phyloP scores from a whole-genome alignment of 2,113 vertebrate species.

The Meles meles region DNA sequence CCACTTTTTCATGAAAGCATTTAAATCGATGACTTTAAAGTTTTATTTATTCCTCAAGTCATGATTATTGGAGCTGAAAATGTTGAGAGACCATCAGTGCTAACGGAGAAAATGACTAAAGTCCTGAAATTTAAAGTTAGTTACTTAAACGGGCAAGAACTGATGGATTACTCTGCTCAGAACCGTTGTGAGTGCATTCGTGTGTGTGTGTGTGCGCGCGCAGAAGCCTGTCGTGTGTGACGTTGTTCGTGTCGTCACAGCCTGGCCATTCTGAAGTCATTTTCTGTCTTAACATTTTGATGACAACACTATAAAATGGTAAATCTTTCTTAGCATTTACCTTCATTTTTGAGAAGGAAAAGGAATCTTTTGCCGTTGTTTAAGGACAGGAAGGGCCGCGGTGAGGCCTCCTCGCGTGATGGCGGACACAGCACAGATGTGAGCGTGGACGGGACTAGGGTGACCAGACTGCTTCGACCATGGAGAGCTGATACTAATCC shows the following conservation, averaged over 20 bases:
- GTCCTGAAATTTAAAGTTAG: not conserved
- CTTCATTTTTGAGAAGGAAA: not conserved
- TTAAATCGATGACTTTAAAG: not conserved
- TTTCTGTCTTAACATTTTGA: not conserved
- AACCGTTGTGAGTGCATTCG: not conserved
- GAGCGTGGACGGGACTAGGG: not conserved
- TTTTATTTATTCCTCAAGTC: not conserved
- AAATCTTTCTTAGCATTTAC: not conserved
- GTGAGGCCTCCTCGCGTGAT: fast-evolving
- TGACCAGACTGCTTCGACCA: not conserved
- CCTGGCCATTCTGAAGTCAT: not conserved
- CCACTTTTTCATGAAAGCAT: not conserved
- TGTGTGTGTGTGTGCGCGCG: not conserved
- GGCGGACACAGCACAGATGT: not conserved
- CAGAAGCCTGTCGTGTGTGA: not conserved
- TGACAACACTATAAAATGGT: not conserved
- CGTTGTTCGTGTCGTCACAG: not conserved
- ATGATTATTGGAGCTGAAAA: not conserved
- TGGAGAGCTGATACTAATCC: not conserved
- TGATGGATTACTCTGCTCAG: not conserved
- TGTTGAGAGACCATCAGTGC: not conserved
- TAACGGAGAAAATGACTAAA: not conserved
- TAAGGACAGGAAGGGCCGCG: not conserved
- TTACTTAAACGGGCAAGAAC: not conserved
- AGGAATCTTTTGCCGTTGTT: not conserved